Conservation (phyloP, 2,888 invertebrate genomes). For the Tanaodytes sp. region DNA sequence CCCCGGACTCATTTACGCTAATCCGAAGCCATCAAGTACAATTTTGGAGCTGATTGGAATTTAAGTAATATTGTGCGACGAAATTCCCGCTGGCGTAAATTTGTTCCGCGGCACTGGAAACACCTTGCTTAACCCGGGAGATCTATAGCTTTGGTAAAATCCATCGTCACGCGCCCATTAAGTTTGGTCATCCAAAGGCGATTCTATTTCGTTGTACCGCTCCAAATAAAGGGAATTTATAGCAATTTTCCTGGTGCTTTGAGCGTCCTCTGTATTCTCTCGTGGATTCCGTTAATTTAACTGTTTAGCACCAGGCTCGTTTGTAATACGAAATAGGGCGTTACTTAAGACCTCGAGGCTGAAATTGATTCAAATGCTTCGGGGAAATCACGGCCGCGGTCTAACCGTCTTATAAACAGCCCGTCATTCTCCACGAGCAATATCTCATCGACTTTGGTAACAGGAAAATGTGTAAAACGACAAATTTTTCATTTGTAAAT, state of each 20-base stretch:
- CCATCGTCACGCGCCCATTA: conserved; percentile 28
- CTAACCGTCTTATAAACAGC: neutral
- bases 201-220: conserved; percentile 19
- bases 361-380: conserved; percentile 69
- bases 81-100: conserved; percentile 20
- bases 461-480: no score
- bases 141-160: conserved; percentile 34
- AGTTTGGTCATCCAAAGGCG: conserved; percentile 32
- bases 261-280: conserved; percentile 18
- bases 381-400: conserved; percentile 59
- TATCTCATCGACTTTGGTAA: no score
- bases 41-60: conserved; percentile 52
- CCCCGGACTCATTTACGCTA: conserved; percentile 36
- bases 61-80: conserved; percentile 42
- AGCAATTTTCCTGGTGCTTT: conserved; percentile 25
- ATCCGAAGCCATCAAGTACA: conserved; percentile 53
- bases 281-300: conserved; percentile 64
- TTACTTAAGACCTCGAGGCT: conserved; percentile 61
- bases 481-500: no score
- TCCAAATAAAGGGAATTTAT: conserved; percentile 27
- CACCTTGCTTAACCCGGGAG: neutral
- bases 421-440: no score
- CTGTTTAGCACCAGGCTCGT: conserved; percentile 63
- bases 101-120: conserved; percentile 17
- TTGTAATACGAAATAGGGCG: conserved; percentile 61